Evolutionary conservation across 2,113 vertebrate species (phyloP).

Genomic region (Xenus cinereus): DNA sequence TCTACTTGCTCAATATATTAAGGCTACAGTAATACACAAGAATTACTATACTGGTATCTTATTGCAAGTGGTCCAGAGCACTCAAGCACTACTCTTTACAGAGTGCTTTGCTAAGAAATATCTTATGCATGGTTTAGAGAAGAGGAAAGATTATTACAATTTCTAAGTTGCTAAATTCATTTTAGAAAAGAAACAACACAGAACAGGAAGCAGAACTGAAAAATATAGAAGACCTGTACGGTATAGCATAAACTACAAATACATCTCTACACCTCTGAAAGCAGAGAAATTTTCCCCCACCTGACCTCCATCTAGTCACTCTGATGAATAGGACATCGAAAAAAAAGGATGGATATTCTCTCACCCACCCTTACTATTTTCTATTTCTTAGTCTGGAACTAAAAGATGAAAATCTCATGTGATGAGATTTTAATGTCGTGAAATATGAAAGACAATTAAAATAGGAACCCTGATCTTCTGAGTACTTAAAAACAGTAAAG

Average conservation of each 20-base stretch:
- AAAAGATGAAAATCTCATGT: neutral
- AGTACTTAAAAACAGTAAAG: neutral
- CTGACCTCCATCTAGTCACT: neutral
- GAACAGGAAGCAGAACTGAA: neutral
- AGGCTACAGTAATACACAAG: neutral
- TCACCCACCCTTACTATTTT: neutral
- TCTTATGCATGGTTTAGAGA: neutral
- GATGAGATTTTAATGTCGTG: neutral
- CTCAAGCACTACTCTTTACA: neutral
- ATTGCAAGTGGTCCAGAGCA: neutral
- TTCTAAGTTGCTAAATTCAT: neutral
- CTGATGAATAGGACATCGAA: neutral
- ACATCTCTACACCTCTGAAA: neutral
- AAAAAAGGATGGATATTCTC: neutral
- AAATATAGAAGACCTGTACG: neutral
- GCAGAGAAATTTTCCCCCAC: neutral
- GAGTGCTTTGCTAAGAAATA: neutral
- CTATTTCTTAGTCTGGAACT: neutral
- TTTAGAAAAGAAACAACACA: neutral
- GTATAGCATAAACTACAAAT: neutral
- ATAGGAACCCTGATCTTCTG: neutral
- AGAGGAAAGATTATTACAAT: neutral
- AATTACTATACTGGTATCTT: constrained; percentile 10
- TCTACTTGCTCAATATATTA: constrained; percentile 14
- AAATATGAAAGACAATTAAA: neutral